Base-by-base conservation (phyloP, 2,888 invertebrate genomes). In the Esperia sulphurella region DNA sequence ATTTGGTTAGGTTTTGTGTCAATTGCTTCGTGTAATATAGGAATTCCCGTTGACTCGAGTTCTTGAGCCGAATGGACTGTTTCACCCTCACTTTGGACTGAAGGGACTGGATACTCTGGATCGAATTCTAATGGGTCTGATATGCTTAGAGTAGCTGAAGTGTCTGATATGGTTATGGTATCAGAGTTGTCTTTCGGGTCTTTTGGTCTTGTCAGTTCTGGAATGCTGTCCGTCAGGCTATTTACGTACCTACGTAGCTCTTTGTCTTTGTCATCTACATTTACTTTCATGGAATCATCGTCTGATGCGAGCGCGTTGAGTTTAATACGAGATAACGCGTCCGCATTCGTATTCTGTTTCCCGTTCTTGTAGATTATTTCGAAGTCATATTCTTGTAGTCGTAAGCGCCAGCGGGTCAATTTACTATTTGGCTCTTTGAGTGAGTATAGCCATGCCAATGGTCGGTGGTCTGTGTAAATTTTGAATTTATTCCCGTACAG, bases 341-440 rank as follows among this genome's bases (percentile, higher is more conserved):
- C 52, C 1, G 52, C 55, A 12, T 53, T 52, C n/a, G n/a, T n/a
- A n/a, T n/a, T n/a, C n/a, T n/a, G n/a, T n/a, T n/a, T n/a, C n/a
- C n/a, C n/a, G n/a, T 52, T 48, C 43, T 46, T 50, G 21, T 57
- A 51, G 9, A 40, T 37, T 2, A 52, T 49, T 28, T 54, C 46
- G 37, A 54, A 55, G 14, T 55, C 48, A 35, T 52, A 55, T 40
- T 58, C 55, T 13, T 49, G 14, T 30, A 58, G 14, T 10, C 52
- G 33, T 31, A 57, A 31, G 2, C 48, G 13, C 58, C 58, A 55
- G 31, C 58, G 14, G 0, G 53, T 56, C 1, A 56, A 37, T 45
- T 53, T 55, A 41, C 54, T 52, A 38, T 51, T 57, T 0, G 56
- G 50, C 21, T 58, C 58, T 35, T 58, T 58, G 9, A 56, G 40